A percentile compares a stretch with the other conserved stretches of the same genome.
These are phyloP conservation scores for Sus scrofa DNA, from an alignment of 2,113 vertebrate genomes.

Conservation along the genomic window T2T-Sscrofa CM000812.6:222375001-222375500, in stretches of 20 bases:
- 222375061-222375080: background rate
- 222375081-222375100: background rate
- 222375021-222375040: background rate
- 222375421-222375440: background rate
- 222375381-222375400: background rate
- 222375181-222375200: background rate
- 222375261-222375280: background rate
- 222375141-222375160: background rate
- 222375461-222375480: background rate
- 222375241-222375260: background rate
- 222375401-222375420: background rate
- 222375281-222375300: background rate
- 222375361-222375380: background rate
- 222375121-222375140: background rate
- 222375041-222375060: background rate
- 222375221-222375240: constrained; percentile 31
- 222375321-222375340: background rate
- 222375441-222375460: background rate
- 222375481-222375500: rapidly evolving
- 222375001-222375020: background rate
- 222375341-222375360: background rate
- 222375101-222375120: background rate
- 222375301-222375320: background rate
- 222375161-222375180: background rate
- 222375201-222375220: background rate